phyloP scores from a whole-genome alignment of 2,113 vertebrate species.

The Paralichthys olivaceus region DNA sequence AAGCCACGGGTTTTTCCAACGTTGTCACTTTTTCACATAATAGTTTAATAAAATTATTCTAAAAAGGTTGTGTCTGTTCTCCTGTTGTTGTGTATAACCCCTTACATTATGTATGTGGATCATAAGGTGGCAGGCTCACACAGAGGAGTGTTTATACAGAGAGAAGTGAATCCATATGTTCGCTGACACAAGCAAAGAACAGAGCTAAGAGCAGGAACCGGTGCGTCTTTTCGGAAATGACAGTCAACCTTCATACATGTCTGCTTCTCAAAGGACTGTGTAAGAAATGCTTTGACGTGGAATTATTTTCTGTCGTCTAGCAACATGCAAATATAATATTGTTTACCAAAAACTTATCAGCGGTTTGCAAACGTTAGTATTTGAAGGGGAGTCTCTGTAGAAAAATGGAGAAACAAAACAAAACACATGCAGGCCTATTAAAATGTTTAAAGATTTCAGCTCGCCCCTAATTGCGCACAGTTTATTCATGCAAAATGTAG shows the following conservation, averaged over 20 bases:
- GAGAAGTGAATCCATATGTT: not conserved
- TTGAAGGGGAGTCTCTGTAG: not conserved
- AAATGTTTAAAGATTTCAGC: not conserved
- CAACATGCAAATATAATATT: not conserved
- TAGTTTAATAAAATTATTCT: constrained; percentile 50
- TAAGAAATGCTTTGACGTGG: too few species aligned
- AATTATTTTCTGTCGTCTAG: too few species aligned
- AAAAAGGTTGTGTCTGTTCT: constrained; percentile 44
- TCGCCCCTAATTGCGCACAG: not conserved
- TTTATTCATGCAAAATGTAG: not conserved
- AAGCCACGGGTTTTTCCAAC: constrained; percentile 67
- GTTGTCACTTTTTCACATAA: constrained; percentile 79
- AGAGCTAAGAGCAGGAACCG: not conserved
- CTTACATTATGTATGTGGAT: not conserved
- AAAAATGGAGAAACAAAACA: not conserved
- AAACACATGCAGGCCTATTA: too few species aligned
- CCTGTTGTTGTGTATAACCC: constrained; percentile 10
- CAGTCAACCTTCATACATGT: constrained; percentile 3
- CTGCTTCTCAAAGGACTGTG: too few species aligned
- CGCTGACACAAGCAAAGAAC: too few species aligned
- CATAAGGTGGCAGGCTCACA: not conserved
- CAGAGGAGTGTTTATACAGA: not conserved
- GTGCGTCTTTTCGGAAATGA: not conserved
- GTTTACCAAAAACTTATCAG: not conserved
- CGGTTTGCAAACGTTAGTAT: not conserved